Evolutionary conservation across 1,140 invertebrate genomes (phyloP), one percentile per base, ranked within the genome.

Genomic region (Gerris buenoi): DNA sequence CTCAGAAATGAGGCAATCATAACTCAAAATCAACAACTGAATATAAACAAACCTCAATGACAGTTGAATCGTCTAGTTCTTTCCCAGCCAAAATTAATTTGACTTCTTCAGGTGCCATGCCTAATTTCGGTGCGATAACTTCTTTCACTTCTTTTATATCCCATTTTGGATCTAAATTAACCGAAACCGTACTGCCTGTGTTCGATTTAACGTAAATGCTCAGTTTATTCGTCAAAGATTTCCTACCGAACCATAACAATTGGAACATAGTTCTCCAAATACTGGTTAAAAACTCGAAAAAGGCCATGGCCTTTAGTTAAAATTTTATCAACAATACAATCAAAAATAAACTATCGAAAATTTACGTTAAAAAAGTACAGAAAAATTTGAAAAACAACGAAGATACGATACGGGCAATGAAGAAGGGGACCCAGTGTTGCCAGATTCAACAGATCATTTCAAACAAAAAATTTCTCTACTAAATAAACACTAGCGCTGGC

Each of bases 41-140:
- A n/a, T n/a, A n/a, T 56, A 64, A 69, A 69, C 68, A 68, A 77
- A 89, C 88, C 77, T 87, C 82, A 69, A 91, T 83, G 56, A 84
- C 81, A 15, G 84, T 85, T 14, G 85, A 83, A 77, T 91, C 86
- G 67, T 85, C 83, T 0, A 93, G 76, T 74, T 91, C 88, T 77
- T 90, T 91, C 18, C 90, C 90, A 60, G 89, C 89, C 77, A 93
- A 89, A 74, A 93, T 91, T 59, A 93, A 89, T 76, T 88, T 88
- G 1, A 91, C 79, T 73, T 91, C 86, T 25, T 88, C 82, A 1
- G 86, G 82, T 58, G 81, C 75, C 63, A 88, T 78, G 0, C 86
- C 86, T 61, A 90, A 77, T 74, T 84, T 81, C 1, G 85, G 83
- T 0, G 86, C 86, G 10, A 91, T 81, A 58, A 85, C 75, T 76